These are phyloP conservation scores for Centruroides vittatus DNA, from an alignment of 1,140 invertebrate genomes.

Conservation along the genomic window DNA sequence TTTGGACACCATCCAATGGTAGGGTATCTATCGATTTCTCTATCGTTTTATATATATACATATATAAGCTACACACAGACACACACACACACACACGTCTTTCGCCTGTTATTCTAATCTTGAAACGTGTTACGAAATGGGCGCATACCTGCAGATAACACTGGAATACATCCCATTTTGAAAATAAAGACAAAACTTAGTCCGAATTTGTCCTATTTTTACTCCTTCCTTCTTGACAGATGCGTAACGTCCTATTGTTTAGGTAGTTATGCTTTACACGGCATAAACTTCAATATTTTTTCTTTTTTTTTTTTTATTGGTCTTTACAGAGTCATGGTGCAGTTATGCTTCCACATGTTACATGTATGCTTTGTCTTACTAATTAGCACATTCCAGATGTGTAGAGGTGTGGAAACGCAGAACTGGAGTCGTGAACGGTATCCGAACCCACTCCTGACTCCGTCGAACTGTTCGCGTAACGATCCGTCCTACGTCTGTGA, in stretches of 20 bases:
- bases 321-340: neutral
- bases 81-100: no score
- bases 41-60: no score
- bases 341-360: neutral
- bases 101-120: no score
- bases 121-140: no score
- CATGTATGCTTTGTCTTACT: neutral
- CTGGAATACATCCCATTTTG: no score
- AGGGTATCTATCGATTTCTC: no score
- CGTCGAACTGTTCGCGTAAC: neutral
- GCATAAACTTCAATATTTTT: neutral
- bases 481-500: conserved; percentile 5
- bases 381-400: neutral
- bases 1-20: no score
- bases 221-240: no score
- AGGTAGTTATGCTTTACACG: neutral
- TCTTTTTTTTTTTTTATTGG: neutral
- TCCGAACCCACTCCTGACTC: conserved; percentile 2
- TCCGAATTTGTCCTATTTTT: no score
- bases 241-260: neutral
- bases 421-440: neutral
- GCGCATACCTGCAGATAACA: no score
- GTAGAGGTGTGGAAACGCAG: neutral
- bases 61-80: no score
- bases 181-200: no score